Evolutionary conservation across 2,797 vertebrate genomes (phyloP), one percentile per base, ranked within the genome.

Genomic region (Numenius phaeopus): DNA sequence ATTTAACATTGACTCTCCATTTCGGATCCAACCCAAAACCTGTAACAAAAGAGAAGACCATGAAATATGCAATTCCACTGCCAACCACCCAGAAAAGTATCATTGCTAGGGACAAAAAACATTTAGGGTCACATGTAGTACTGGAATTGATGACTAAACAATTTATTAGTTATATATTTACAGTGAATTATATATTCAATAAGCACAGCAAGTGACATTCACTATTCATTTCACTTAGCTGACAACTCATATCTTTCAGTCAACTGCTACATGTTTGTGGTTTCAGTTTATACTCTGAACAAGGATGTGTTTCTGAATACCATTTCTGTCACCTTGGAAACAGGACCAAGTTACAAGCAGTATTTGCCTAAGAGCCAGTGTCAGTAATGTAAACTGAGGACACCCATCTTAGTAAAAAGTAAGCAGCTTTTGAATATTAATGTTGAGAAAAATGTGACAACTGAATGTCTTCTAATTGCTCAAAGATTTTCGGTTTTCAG

Each of bases 21-120:
- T 99, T 91, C 99, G 99, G 93, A 99, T 99, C 99, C 99, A 99
- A 59, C 99, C 99, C 91, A 99, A 98, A 87, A 99, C 99, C 99
- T 99, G 96, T 34, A 97, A 97, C 4, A 42, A 19, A 62, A 89
- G 29, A 95, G 7, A 55, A 24, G 42, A 37, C 9, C 16, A 8
- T 81, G 49, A 76, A 90, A 58, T 39, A 78, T 0, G 3, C 21
- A 70, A 77, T 44, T 88, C 27, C 29, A 40, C 20, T 46, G 18
- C 22, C 55, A 62, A 58, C 2, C 14, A 81, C 20, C 12, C 79
- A 89, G 46, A 66, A 77, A 69, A 73, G 4, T 27, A 65, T 15
- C 32, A 39, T 5, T 81, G 59, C 59, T 29, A 64, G 37, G 12
- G 44, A 32, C 8, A 39, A 92, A 89, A 83, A 83, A 10, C 32